A percentile compares a stretch with the other conserved stretches of the same genome.
phyloP scores from a whole-genome alignment of 2,888 invertebrate genomes.

The Acrocera orbiculus region DNA sequence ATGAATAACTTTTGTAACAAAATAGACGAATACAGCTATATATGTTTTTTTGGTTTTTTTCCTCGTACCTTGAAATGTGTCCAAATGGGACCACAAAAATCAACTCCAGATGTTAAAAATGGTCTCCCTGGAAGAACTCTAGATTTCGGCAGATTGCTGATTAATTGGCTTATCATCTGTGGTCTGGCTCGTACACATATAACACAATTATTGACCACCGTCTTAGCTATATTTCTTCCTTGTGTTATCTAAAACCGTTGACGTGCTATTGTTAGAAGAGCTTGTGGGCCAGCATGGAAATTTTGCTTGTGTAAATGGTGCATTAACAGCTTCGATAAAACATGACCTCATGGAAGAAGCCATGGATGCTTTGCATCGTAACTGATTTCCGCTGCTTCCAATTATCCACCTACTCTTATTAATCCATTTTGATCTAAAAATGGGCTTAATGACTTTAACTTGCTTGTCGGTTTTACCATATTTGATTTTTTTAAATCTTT shows the following conservation, averaged over 20 bases:
- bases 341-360: slow-evolving; percentile 13
- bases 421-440: slow-evolving; percentile 7
- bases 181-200: slow-evolving; percentile 10
- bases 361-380: slow-evolving; percentile 14
- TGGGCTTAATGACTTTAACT: not conserved
- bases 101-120: slow-evolving; percentile 7
- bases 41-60: slow-evolving; percentile 6
- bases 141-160: slow-evolving; percentile 9
- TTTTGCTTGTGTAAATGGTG: slow-evolving; percentile 1
- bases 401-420: slow-evolving; percentile 4
- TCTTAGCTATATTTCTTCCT: slow-evolving; percentile 10
- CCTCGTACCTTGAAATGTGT: slow-evolving; percentile 1
- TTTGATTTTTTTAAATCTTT: too few species aligned
- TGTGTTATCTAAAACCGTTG: slow-evolving; percentile 15
- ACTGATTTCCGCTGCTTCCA: not conserved
- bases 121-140: slow-evolving; percentile 7
- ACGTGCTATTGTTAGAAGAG: slow-evolving; percentile 7
- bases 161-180: slow-evolving; percentile 11
- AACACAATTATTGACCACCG: slow-evolving; percentile 10
- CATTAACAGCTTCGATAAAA: slow-evolving; percentile 6
- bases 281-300: slow-evolving; percentile 7
- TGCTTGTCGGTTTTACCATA: not conserved
- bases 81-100: slow-evolving; percentile 10
- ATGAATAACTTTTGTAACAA: too few species aligned
- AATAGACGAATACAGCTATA: slow-evolving; percentile 11